Percentiles rank a stretch among this genome's conserved stretches.
These are phyloP conservation scores for Myocastor coypus DNA, from an alignment of 2,113 vertebrate species.

Conservation along the genomic window DNA sequence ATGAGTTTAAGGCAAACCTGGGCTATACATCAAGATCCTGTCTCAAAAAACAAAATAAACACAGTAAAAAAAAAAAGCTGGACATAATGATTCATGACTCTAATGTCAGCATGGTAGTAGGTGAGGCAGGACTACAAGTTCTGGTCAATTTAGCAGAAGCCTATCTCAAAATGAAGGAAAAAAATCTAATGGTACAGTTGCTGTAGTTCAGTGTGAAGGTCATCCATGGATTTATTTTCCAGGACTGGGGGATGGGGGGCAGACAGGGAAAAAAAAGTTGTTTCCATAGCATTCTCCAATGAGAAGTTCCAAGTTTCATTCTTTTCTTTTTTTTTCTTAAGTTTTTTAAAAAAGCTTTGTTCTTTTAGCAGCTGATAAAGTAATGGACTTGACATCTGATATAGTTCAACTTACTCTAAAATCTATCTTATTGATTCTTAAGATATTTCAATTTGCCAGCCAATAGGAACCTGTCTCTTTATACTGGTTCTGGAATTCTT, in stretches of 20 bases:
- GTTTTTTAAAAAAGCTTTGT: background rate
- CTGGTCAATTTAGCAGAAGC: background rate
- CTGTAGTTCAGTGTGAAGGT: background rate
- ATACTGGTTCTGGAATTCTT: background rate
- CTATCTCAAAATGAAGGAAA: background rate
- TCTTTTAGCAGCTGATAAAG: constrained; percentile 9
- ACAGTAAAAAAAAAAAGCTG: background rate
- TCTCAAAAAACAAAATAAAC: background rate
- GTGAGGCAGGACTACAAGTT: background rate
- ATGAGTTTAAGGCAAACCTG: background rate
- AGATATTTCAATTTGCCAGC: background rate
- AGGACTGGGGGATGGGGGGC: too few relatives aligned
- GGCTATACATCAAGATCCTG: background rate
- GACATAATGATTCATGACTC: background rate
- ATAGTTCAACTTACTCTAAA: constrained; percentile 26
- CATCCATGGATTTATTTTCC: background rate
- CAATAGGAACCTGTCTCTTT: background rate
- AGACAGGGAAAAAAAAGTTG: background rate
- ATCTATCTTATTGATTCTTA: background rate
- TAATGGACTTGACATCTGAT: constrained; percentile 12
- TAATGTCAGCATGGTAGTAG: background rate
- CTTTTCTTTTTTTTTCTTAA: background rate
- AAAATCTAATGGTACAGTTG: background rate
- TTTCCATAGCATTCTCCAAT: background rate
- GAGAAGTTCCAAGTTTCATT: background rate